phyloP scores from a whole-genome alignment of 2,888 invertebrate species.

The Seira sanloemensis region DNA sequence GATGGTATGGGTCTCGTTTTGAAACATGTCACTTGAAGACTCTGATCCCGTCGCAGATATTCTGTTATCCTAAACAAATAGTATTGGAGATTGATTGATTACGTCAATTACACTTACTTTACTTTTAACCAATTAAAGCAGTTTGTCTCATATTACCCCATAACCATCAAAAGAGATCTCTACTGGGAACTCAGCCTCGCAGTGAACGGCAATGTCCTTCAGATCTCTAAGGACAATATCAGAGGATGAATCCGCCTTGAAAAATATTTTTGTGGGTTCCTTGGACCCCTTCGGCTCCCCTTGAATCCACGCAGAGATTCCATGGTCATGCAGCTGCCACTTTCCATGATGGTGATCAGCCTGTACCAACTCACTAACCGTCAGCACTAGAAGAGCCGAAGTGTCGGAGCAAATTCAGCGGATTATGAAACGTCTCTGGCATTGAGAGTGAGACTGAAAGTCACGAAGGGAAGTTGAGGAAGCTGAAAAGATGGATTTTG shows the following conservation, averaged over 20 bases:
- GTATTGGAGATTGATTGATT: neutral
- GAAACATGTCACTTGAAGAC: conserved; percentile 20
- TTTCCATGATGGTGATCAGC: too few species aligned
- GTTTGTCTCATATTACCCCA: conserved; percentile 18
- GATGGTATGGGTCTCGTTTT: conserved; percentile 21
- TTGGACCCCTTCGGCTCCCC: neutral
- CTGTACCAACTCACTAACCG: too few species aligned
- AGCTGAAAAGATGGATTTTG: too few species aligned
- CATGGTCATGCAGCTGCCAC: neutral
- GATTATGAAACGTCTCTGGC: too few species aligned
- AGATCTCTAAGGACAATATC: conserved; percentile 33
- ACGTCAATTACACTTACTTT: neutral
- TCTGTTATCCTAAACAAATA: conserved; percentile 26
- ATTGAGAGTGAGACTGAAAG: too few species aligned
- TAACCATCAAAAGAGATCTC: conserved; percentile 34
- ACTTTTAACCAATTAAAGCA: neutral
- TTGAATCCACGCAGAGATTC: neutral
- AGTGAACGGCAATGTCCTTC: conserved; percentile 40
- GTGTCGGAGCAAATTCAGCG: too few species aligned
- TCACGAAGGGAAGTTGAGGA: too few species aligned
- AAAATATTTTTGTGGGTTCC: conserved; percentile 9
- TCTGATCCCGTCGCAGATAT: conserved; percentile 29
- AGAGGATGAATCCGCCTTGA: conserved; percentile 1
- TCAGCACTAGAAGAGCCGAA: too few species aligned
- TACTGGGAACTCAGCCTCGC: conserved; percentile 40